These are phyloP conservation scores for Haliclystus octoradiatus DNA, from an alignment of 30 jellyfish, hydroid and myxozoan species.

Conservation along the genomic window DNA sequence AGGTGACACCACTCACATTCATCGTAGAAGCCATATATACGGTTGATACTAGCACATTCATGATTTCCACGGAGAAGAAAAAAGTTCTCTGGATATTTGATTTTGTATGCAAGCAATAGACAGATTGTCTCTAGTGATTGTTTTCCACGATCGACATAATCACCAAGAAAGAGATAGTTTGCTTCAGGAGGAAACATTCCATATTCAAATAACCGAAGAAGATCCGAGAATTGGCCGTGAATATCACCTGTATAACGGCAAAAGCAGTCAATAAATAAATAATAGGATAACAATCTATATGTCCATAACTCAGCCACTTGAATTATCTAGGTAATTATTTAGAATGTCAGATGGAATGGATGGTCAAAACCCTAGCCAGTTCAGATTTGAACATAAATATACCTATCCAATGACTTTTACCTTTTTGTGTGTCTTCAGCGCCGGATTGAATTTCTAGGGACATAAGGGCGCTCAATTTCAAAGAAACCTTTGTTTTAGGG, in stretches of 20 bases:
- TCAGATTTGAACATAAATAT: too few relatives aligned
- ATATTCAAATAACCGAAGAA: constrained; percentile 90
- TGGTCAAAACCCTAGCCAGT: too few relatives aligned
- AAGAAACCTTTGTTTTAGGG: too few relatives aligned
- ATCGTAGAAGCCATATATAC: constrained; percentile 98
- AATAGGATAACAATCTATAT: too few relatives aligned
- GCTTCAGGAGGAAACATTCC: constrained; percentile 99
- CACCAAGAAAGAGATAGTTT: constrained; percentile 94
- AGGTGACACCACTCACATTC: constrained; percentile 96
- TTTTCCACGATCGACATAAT: constrained; percentile 99
- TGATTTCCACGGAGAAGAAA: constrained; percentile 97
- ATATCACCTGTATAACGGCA: constrained; percentile 94
- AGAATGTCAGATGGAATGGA: too few relatives aligned
- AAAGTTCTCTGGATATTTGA: constrained; percentile 98
- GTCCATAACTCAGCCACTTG: too few relatives aligned
- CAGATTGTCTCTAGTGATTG: constrained; percentile 98
- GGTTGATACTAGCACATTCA: constrained; percentile 99
- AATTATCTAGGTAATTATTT: too few relatives aligned
- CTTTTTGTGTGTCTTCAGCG: too few relatives aligned
- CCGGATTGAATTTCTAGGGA: too few relatives aligned
- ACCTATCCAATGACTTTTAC: too few relatives aligned
- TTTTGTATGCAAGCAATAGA: constrained; percentile 92
- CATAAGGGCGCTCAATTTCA: too few relatives aligned
- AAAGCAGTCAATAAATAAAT: too few relatives aligned
- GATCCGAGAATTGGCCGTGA: constrained; percentile 97